Percentiles rank a stretch among this genome's conserved stretches.
Evolutionary conservation across 2,888 invertebrate species (phyloP).

Genomic region (Branchinecta sandiegonensis): DNA sequence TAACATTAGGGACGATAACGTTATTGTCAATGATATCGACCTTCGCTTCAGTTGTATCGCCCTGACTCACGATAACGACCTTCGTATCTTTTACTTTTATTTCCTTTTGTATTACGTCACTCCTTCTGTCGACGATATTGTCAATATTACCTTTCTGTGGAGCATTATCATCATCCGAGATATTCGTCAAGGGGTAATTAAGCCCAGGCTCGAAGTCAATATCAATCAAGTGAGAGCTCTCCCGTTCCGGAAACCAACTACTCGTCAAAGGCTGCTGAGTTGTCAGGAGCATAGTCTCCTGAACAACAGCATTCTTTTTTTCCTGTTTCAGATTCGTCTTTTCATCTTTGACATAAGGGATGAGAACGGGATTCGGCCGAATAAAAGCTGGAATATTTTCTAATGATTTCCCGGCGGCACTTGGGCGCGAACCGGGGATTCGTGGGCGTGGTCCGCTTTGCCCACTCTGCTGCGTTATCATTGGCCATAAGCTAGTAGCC

Average conservation of each 20-base stretch:
- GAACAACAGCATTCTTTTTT: not conserved
- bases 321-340: not conserved
- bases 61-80: too few species aligned
- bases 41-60: too few species aligned
- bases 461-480: too few species aligned
- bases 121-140: too few species aligned
- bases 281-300: not conserved
- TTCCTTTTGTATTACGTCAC: too few species aligned
- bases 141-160: too few species aligned
- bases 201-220: conserved; percentile 10
- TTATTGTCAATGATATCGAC: too few species aligned
- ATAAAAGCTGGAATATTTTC: conserved; percentile 11
- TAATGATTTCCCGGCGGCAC: conserved; percentile 12
- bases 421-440: not conserved
- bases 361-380: conserved; percentile 1
- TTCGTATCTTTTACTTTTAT: too few species aligned
- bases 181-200: not conserved
- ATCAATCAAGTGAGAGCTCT: not conserved
- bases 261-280: not conserved
- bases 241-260: conserved; percentile 10
- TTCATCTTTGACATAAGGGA: conserved; percentile 5
- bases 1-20: too few species aligned
- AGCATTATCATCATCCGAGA: too few species aligned
- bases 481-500: too few species aligned
- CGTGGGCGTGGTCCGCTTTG: not conserved